These are phyloP conservation scores for Poecile montanus DNA, from an alignment of 2,797 vertebrate genomes.

Conservation along the genomic window DNA sequence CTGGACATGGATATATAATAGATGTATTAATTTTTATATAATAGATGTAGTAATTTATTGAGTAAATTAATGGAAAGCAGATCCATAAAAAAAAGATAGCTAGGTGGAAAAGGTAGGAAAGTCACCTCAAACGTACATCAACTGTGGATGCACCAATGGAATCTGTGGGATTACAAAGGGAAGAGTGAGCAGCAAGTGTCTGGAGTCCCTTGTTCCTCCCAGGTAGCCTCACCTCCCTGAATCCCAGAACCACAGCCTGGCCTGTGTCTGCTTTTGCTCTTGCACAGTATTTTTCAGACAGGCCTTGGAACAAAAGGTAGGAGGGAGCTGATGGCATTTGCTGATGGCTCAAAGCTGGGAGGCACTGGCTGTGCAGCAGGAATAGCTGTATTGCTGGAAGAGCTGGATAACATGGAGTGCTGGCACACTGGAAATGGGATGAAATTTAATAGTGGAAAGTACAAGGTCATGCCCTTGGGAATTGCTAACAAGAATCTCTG, in stretches of 20 bases:
- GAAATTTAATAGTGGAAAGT: constrained; percentile 50
- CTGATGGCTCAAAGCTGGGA: neutral
- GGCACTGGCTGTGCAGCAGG: neutral
- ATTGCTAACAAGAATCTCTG: constrained; percentile 22
- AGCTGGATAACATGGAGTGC: neutral
- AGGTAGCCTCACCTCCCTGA: neutral
- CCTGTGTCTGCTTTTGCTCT: neutral
- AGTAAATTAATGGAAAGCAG: neutral
- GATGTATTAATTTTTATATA: neutral
- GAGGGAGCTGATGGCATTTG: neutral
- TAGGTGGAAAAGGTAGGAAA: neutral
- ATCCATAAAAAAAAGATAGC: neutral
- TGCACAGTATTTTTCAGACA: neutral
- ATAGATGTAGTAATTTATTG: neutral
- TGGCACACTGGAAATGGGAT: constrained; percentile 29
- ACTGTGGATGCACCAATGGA: neutral
- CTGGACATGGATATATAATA: neutral
- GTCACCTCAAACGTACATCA: neutral
- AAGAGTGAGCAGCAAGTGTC: neutral
- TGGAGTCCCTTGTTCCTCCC: neutral
- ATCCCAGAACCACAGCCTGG: neutral
- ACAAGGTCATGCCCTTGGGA: constrained; percentile 40
- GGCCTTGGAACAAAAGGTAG: neutral
- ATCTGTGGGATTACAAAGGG: neutral
- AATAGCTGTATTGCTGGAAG: neutral